A percentile compares a stretch with the other conserved stretches of the same genome.
phyloP scores from a whole-genome alignment of 2,888 invertebrate species.

The Sepioteuthis lessoniana region DNA sequence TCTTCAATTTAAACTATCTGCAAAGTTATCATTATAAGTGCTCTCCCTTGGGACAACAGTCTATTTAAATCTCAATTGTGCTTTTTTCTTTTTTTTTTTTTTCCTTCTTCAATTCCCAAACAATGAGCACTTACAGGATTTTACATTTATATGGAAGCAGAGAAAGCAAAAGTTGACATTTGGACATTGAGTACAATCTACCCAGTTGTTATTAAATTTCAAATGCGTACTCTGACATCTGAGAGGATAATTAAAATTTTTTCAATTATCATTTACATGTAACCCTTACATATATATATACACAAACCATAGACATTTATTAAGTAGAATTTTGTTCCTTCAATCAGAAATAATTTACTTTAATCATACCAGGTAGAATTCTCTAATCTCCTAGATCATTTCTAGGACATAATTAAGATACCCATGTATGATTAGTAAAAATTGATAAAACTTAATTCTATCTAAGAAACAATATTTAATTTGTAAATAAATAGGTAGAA shows the following conservation, averaged over 20 bases:
- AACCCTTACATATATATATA: too few species aligned
- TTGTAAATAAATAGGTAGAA: background rate
- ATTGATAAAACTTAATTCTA: conserved; percentile 34
- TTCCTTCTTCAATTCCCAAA: too few species aligned
- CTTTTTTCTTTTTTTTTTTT: too few species aligned
- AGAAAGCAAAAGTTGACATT: background rate
- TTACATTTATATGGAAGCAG: background rate
- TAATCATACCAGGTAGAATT: background rate
- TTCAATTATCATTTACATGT: background rate
- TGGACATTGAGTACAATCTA: background rate
- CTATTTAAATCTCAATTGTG: too few species aligned
- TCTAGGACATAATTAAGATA: background rate
- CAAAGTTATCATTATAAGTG: background rate
- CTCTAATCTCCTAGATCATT: background rate
- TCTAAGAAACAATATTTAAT: conserved; percentile 35
- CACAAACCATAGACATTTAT: background rate
- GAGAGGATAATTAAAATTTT: background rate
- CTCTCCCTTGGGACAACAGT: background rate
- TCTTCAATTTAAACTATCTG: background rate
- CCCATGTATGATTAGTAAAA: background rate
- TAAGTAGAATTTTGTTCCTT: background rate
- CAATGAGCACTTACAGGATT: too few species aligned
- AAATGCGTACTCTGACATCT: background rate
- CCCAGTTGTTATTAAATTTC: background rate
- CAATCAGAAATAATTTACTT: background rate